phyloP scores from a whole-genome alignment of 1,140 invertebrate species.

The Parapsyche elsis region DNA sequence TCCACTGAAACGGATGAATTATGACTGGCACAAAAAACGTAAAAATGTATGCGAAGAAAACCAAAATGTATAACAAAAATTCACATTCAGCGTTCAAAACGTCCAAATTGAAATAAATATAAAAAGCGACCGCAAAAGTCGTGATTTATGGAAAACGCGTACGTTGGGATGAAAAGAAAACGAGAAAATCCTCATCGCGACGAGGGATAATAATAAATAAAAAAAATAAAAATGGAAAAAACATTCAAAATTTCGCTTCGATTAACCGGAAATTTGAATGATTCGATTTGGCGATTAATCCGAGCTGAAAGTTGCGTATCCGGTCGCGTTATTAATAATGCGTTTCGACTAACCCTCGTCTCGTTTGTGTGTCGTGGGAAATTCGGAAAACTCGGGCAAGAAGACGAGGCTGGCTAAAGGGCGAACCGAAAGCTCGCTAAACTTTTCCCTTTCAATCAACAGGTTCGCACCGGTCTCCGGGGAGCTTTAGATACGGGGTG shows the following conservation, averaged over 20 bases:
- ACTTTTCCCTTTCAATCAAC: constrained; percentile 38
- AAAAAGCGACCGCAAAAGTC: constrained; percentile 5
- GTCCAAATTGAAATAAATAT: not conserved
- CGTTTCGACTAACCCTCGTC: not conserved
- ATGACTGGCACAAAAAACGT: not conserved
- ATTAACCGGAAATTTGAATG: constrained; percentile 15
- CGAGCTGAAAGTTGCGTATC: not conserved
- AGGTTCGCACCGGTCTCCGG: constrained; percentile 16
- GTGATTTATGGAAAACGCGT: not conserved
- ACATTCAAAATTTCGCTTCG: not conserved
- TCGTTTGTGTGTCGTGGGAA: not conserved
- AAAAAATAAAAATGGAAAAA: no score
- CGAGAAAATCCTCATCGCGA: not conserved
- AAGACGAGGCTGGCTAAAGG: not conserved
- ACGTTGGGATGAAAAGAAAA: not conserved
- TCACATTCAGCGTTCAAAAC: not conserved
- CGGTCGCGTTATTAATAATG: not conserved
- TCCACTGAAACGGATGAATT: constrained; percentile 9
- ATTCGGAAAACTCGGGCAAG: no score
- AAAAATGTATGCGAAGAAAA: not conserved
- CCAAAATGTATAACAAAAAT: not conserved
- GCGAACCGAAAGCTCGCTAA: not conserved
- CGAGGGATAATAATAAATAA: no score
- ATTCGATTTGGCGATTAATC: constrained; percentile 12
- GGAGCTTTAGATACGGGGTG: not conserved